Evolutionary conservation across 2,113 vertebrate genomes (phyloP), one percentile per base, ranked within the genome.

Genomic region (Dasypus novemcinctus): DNA sequence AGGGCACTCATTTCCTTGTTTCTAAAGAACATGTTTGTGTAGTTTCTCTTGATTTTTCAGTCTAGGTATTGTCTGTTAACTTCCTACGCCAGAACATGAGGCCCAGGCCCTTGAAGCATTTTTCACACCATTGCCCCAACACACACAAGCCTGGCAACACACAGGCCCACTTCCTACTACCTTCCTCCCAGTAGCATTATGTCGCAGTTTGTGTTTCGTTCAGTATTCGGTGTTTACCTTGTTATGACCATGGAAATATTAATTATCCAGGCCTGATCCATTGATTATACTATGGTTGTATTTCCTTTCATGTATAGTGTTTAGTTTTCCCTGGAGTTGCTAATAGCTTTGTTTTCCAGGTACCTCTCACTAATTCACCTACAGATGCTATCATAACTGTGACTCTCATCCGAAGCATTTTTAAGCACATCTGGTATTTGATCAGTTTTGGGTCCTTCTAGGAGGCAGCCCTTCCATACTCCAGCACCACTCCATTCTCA

Each of bases 311-410:
- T 49, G 14, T 18, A 0, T 49, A 33, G 12, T 38, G 83, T 93
- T 94, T 7, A 21, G 64, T 92, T 76, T 94, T 90, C 27, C 59
- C 43, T 63, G 25, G 36, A 95, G 83, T 85, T 95, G 57, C 23
- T 63, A 17, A 43, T n/a, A 43, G 72, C 68, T 52, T 90, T 76
- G 57, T 36, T 79, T 82, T 94, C 41, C 49, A 13, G 3, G 6
- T 49, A 6, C 54, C 17, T 31, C 2, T 88, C 59, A 41, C 33
- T 29, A 61, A 46, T 46, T 90, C 81, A 76, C 15, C 1, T 41
- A 3, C 11, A 72, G 31, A 5, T 17, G 18, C 20, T 31, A 13
- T 52, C 36, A 52, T 38, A 93, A 52, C 81, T 8, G 5, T 59
- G 63, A 79, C 0, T 54, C 21, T 81, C 12, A 36, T 63, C 29